Conservation (phyloP, 2,888 invertebrate genomes). For the Drosophila robusta region DNA sequence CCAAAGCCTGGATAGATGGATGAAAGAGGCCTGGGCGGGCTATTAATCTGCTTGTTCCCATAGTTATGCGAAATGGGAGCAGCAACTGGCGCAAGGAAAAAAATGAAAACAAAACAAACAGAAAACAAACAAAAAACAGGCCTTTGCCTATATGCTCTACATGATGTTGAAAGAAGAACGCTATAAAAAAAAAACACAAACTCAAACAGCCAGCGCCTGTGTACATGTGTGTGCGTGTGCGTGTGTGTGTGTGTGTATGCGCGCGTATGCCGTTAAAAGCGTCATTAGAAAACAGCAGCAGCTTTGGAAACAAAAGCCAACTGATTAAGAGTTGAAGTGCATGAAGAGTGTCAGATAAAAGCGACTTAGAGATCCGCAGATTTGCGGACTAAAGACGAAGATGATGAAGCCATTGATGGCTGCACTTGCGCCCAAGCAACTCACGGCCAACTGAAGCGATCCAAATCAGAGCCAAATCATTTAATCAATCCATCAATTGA, state of each 20-base stretch:
- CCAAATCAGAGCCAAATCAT: constrained; percentile 41
- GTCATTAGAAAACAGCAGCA: constrained; percentile 4
- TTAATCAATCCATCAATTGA: constrained; percentile 61
- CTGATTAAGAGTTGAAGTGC: constrained; percentile 26
- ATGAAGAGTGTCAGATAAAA: neutral
- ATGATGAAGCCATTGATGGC: neutral
- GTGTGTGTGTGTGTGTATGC: constrained; percentile 6
- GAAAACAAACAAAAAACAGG: neutral
- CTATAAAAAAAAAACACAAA: too few species aligned
- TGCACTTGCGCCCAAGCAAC: constrained; percentile 4
- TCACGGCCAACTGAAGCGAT: neutral
- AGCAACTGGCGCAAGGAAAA: neutral
- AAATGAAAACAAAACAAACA: neutral
- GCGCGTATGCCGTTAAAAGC: constrained; percentile 1
- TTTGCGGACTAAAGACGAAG: neutral
- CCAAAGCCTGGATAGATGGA: neutral
- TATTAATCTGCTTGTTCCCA: constrained; percentile 44
- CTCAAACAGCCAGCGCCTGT: neutral
- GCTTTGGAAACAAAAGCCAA: constrained; percentile 6
- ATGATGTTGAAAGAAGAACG: neutral
- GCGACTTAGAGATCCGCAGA: neutral
- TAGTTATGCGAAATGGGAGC: constrained; percentile 18
- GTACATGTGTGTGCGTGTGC: neutral
- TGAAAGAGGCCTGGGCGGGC: constrained; percentile 1
- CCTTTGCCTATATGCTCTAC: neutral